Conservation (phyloP, 2,888 invertebrate species). For the Spialia ferax region DNA sequence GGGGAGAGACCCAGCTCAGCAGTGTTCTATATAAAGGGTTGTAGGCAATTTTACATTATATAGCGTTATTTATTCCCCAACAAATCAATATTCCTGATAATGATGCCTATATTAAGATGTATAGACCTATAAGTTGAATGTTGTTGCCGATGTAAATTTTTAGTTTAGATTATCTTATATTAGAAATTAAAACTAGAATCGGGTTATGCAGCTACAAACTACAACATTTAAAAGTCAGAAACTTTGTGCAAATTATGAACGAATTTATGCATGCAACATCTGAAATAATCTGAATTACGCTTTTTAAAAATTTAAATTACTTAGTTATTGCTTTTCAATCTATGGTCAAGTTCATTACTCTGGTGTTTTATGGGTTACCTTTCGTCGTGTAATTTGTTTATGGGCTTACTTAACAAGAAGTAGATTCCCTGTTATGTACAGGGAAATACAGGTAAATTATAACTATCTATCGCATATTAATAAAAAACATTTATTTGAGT, state of each 20-base stretch:
- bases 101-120: no score
- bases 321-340: not conserved
- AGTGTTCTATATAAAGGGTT: no score
- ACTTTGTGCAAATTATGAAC: constrained; percentile 40
- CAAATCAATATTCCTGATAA: no score
- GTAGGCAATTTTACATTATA: no score
- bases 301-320: constrained; percentile 1
- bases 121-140: constrained; percentile 3
- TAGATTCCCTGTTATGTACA: no score
- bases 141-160: constrained; percentile 23
- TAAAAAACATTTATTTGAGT: no score
- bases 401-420: no score
- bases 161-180: constrained; percentile 33
- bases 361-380: not conserved
- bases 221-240: constrained; percentile 41
- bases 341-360: constrained; percentile 5
- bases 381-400: not conserved
- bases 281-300: not conserved
- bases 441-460: no score
- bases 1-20: no score
- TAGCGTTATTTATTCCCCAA: no score
- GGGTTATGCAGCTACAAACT: constrained; percentile 41
- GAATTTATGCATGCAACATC: constrained; percentile 37
- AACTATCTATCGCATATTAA: no score
- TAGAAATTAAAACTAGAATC: constrained; percentile 44